A percentile compares a stretch with the other conserved stretches of the same genome.
Evolutionary conservation across 2,113 vertebrate species (phyloP).

Genomic region (Empidonax traillii): DNA sequence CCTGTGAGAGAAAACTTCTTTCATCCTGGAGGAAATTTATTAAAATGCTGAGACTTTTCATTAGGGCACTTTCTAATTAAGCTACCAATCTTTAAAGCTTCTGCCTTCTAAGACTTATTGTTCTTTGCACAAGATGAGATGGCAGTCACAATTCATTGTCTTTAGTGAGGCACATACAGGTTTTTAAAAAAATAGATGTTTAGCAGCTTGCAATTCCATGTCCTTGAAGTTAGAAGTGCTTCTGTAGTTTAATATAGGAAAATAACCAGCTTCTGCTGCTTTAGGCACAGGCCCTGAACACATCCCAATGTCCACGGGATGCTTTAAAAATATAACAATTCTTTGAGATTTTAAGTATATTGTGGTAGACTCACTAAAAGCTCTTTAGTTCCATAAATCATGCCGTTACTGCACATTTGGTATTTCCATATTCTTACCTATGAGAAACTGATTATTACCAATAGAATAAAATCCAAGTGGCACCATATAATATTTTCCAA

Average conservation of each 20-base stretch:
- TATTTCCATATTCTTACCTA: neutral
- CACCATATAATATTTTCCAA: neutral
- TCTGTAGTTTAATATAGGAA: neutral
- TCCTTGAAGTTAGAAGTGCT: neutral
- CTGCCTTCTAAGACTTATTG: neutral
- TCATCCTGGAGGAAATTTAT: neutral
- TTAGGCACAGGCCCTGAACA: neutral
- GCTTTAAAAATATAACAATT: neutral
- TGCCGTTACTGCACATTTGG: neutral
- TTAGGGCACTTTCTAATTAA: slow-evolving; percentile 45
- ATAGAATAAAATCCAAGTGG: neutral
- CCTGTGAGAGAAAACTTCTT: slow-evolving; percentile 1
- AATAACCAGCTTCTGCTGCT: neutral
- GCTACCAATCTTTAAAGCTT: slow-evolving; percentile 15
- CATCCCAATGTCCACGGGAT: neutral
- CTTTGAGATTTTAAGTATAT: neutral
- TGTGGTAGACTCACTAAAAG: neutral
- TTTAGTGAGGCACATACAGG: neutral
- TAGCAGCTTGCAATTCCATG: neutral
- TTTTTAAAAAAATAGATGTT: neutral
- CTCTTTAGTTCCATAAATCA: neutral
- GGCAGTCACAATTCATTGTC: slow-evolving; percentile 6
- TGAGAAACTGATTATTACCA: neutral
- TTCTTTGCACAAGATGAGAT: slow-evolving; percentile 13
- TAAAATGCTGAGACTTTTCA: neutral